A percentile compares a stretch with the other conserved stretches of the same genome.
phyloP scores from a whole-genome alignment of 2,113 vertebrate species.

The Lagopus leucura region DNA sequence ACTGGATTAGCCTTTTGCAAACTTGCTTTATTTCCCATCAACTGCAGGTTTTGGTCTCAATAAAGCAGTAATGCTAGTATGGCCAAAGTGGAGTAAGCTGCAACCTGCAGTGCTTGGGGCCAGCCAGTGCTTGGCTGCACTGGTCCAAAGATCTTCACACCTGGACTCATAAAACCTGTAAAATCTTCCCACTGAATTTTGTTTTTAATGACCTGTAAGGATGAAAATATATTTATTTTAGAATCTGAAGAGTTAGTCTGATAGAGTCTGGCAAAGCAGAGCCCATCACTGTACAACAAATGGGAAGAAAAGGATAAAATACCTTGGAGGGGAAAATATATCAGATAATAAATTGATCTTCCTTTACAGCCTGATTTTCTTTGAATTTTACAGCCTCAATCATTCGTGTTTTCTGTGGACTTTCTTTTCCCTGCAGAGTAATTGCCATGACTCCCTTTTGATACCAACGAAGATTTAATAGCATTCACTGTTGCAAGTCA shows the following conservation, averaged over 20 bases:
- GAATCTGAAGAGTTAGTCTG: neutral
- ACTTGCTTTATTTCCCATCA: neutral
- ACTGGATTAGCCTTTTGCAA: neutral
- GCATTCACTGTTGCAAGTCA: constrained; percentile 38
- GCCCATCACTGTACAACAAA: neutral
- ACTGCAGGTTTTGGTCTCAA: neutral
- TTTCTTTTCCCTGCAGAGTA: constrained; percentile 46
- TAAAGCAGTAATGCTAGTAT: neutral
- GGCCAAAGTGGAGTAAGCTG: neutral
- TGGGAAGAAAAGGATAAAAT: neutral
- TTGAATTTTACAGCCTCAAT: neutral
- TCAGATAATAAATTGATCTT: constrained; percentile 12
- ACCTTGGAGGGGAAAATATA: neutral
- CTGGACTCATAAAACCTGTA: neutral
- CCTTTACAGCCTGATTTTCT: constrained; percentile 18
- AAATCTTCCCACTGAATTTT: neutral
- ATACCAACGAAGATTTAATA: constrained; percentile 51
- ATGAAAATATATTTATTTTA: neutral
- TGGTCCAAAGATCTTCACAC: neutral
- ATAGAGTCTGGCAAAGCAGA: neutral
- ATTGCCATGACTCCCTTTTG: constrained; percentile 30
- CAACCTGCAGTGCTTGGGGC: neutral
- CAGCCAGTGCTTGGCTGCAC: neutral
- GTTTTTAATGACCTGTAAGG: neutral
- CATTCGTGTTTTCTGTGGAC: neutral